A percentile compares a stretch with the other conserved stretches of the same genome.
Evolutionary conservation across 2,797 vertebrate species (phyloP).

Genomic region (Hyperoplus lanceolatus): DNA sequence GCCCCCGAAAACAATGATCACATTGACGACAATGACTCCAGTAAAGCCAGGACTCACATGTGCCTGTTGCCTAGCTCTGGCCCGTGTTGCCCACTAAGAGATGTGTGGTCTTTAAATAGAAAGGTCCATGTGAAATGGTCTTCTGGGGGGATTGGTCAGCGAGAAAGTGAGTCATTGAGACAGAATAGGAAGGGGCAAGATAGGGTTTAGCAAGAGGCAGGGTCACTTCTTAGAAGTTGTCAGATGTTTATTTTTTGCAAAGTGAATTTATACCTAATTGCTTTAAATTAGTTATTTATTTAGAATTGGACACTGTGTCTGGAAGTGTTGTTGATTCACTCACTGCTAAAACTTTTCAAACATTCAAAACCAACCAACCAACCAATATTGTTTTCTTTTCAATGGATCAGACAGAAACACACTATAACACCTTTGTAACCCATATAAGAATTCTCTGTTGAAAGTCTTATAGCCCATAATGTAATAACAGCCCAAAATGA

Average conservation of each 20-base stretch:
- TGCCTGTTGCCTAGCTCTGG: constrained; percentile 15
- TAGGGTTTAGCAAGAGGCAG: constrained; percentile 7
- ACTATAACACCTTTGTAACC: not conserved
- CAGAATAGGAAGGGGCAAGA: constrained; percentile 28
- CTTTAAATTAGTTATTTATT: not conserved
- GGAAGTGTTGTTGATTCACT: not conserved
- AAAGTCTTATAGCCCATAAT: too few species aligned
- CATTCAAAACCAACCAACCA: not conserved
- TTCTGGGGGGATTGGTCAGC: constrained; percentile 72
- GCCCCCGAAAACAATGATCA: not conserved
- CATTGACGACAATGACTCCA: not conserved
- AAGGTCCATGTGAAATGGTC: constrained; percentile 54
- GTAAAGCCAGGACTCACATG: not conserved
- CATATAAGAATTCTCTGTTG: not conserved
- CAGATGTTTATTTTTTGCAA: too few species aligned
- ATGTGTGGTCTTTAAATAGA: constrained; percentile 76
- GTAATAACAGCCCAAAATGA: too few species aligned
- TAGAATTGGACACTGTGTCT: not conserved
- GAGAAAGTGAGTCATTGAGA: constrained; percentile 66
- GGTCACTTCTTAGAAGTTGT: not conserved
- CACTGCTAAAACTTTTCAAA: not conserved
- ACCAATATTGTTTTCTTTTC: not conserved
- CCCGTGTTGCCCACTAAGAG: constrained; percentile 34
- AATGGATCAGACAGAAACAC: not conserved
- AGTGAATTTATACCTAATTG: too few species aligned